These are phyloP conservation scores for Guaruba guarouba DNA, from an alignment of 2,113 vertebrate genomes.

Conservation along the genomic window DNA sequence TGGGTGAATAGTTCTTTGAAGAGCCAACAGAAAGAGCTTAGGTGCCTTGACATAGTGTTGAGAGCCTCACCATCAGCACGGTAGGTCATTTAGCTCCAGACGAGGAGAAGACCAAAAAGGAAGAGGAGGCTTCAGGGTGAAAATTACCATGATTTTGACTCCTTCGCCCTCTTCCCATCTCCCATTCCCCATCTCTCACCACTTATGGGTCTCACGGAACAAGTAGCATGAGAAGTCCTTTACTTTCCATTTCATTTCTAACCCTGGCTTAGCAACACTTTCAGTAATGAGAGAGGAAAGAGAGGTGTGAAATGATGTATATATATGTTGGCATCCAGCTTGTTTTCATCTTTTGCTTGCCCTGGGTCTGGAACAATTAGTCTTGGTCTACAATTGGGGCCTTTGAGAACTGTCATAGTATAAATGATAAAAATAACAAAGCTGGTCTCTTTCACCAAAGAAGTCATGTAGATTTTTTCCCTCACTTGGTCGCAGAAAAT, in stretches of 20 bases:
- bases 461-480: neutral
- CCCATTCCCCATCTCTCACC: rapidly evolving
- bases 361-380: neutral
- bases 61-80: neutral
- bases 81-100: neutral
- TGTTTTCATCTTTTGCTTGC: neutral
- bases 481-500: conserved; percentile 1
- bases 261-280: neutral
- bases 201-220: neutral
- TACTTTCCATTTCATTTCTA: neutral
- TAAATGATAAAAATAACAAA: neutral
- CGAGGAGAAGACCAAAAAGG: neutral
- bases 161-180: neutral
- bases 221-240: neutral
- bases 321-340: neutral
- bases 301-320: neutral
- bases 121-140: neutral
- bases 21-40: neutral
- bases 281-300: neutral
- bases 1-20: neutral
- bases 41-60: neutral
- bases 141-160: neutral
- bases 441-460: neutral
- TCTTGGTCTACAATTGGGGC: neutral
- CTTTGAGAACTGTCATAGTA: neutral